Percentiles rank a stretch among this genome's conserved stretches.
These are phyloP conservation scores for Ophion slaviceki DNA, from an alignment of 2,888 invertebrate genomes.

Conservation along the genomic window DNA sequence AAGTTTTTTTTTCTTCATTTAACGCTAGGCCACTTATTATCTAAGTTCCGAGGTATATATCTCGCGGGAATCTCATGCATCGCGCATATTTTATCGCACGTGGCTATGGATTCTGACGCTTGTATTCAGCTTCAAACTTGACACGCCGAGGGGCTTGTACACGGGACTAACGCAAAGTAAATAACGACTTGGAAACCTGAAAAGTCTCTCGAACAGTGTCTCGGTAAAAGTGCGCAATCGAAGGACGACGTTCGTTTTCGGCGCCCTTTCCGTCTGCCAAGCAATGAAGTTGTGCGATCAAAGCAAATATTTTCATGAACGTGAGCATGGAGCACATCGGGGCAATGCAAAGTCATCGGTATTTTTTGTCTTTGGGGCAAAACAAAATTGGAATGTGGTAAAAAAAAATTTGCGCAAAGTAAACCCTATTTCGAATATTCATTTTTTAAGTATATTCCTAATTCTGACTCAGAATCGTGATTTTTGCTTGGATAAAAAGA, in stretches of 20 bases:
- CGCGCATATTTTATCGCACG: constrained; percentile 30
- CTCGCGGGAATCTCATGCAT: constrained; percentile 32
- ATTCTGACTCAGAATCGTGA: too few relatives aligned
- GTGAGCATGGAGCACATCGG: too few relatives aligned
- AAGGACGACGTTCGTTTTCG: neutral
- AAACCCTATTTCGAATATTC: too few relatives aligned
- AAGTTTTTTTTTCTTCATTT: constrained; percentile 8
- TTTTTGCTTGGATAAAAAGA: too few relatives aligned
- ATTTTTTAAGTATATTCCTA: too few relatives aligned
- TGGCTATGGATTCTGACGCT: constrained; percentile 34
- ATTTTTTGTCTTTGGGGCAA: too few relatives aligned
- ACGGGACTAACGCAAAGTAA: constrained; percentile 11
- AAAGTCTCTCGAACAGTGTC: constrained; percentile 4
- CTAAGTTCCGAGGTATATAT: constrained; percentile 45
- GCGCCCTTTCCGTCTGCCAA: constrained; percentile 23
- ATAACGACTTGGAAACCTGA: constrained; percentile 13
- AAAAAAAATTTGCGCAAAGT: too few relatives aligned
- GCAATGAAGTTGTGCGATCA: neutral
- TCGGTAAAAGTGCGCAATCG: neutral
- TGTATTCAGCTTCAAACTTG: constrained; percentile 28
- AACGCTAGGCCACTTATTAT: constrained; percentile 43
- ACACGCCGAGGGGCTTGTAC: neutral
- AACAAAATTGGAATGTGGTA: too few relatives aligned
- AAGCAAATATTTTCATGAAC: constrained; percentile 31
- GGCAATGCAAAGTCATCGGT: too few relatives aligned